Evolutionary conservation across 2,888 invertebrate genomes (phyloP), one percentile per base, ranked within the genome.

Genomic region (Lutraria lutraria): DNA sequence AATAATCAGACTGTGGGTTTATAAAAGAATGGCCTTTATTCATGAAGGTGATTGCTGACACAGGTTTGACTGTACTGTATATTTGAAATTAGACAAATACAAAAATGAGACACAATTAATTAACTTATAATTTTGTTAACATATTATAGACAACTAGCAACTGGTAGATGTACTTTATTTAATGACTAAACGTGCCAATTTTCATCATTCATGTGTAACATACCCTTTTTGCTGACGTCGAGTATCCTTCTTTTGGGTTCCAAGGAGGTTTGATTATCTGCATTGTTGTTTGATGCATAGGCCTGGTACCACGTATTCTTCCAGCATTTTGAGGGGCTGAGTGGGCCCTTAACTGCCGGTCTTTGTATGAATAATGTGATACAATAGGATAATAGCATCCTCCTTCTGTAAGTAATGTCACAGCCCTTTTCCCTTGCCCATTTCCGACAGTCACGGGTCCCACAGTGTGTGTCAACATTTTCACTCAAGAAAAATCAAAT

Each of bases 281-380:
- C 81, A 96, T 89, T 13, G 95, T 96, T 15, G 94, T 94, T 81
- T 81, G 89, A 85, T 96, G 96, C 95, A 95, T 96, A 15, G 95
- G 93, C n/a, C 96, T 89, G 16, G 87, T 91, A 0, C 95, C 95
- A 82, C 94, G 83, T 16, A 90, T 91, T 29, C 91, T 63, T 19
- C 93, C 93, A 19, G 90, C 88, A 34, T 91, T 85, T 83, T 93
- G 92, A 3, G 95, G 94, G 0, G 93, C 93, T 3, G 95, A 93
- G 63, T 91, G 88, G 13, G 90, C 89, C 76, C 93, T 85, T 34
- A 81, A 82, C n/a, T 87, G 88, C 82, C 94, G 90, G 83, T 94
- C 95, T 76, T 72, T 88, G 81, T 95, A 94, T 3, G 94, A 91
- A 52, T 92, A 92, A 79, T 94, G 93, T 16, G 93, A 93, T 29